Percentiles rank a stretch among this genome's conserved stretches.
These are phyloP conservation scores for Brachyopa scutellaris DNA, from an alignment of 2,888 invertebrate genomes.

Conservation along the genomic window DNA sequence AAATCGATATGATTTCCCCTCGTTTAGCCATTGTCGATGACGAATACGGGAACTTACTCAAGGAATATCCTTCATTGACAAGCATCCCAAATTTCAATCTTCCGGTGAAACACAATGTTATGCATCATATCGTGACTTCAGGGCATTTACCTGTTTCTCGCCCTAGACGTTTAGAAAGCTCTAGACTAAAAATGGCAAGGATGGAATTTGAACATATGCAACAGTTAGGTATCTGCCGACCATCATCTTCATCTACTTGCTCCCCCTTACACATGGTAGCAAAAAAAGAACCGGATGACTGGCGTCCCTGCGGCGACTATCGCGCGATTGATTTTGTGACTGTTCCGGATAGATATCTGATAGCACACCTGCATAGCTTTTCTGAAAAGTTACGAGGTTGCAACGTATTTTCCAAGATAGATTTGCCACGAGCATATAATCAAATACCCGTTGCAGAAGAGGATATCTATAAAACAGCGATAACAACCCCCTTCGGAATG, in stretches of 20 bases:
- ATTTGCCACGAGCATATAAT: conserved; percentile 76
- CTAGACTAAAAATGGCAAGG: conserved; percentile 65
- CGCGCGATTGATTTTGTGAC: neutral
- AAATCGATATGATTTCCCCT: neutral
- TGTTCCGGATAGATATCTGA: neutral
- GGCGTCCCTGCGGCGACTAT: conserved; percentile 5
- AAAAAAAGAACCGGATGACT: conserved; percentile 11
- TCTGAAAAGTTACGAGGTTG: conserved; percentile 67
- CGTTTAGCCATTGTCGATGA: neutral
- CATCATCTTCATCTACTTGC: neutral
- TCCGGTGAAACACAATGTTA: conserved; percentile 14
- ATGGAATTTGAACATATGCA: conserved; percentile 29
- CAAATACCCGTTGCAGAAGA: conserved; percentile 77
- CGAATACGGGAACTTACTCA: too few relatives aligned
- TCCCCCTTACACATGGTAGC: neutral
- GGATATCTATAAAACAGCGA: conserved; percentile 77
- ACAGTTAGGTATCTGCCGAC: too few relatives aligned
- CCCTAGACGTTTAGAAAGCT: conserved; percentile 52
- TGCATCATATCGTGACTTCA: conserved; percentile 58
- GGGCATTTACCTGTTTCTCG: conserved; percentile 41
- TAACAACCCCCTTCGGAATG: conserved; percentile 77
- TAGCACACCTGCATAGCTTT: neutral
- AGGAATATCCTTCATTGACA: neutral
- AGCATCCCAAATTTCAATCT: neutral
- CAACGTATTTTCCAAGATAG: too few relatives aligned